Evolutionary conservation across 2,113 vertebrate species (phyloP), one percentile per base, ranked within the genome.

Genomic region (Campylorhamphus procurvoides): DNA sequence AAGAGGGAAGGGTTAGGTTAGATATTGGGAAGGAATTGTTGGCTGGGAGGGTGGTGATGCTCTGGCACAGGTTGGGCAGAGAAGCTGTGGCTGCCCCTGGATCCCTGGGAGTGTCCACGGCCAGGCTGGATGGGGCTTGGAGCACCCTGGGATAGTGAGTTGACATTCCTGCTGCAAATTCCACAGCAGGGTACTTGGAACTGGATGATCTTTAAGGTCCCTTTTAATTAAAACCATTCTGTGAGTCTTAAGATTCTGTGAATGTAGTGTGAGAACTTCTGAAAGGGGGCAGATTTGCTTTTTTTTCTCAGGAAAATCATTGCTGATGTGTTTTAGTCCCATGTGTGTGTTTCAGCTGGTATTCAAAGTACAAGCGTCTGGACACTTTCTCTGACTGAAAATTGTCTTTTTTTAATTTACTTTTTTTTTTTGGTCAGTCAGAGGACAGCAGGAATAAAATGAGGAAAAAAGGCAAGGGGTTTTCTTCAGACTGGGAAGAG

Each of bases 191-290:
- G 13, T 9, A 3, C 15, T 37, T 60, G 46, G 55, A 6, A 31
- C 0, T 1, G 4, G 8, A 1, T 42, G 17, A 20, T 6, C 2
- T 87, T 52, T 37, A 8, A 18, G 5, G 18, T 27, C 12, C 3
- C 3, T 46, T 46, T 27, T 6, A 12, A 7, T 29, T 10, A 13
- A 53, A 71, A 39, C 24, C 10, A 14, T 55, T 55, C 16, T 29
- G 13, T 22, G 8, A 55, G 8, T 33, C 14, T 19, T 24, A 14
- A 71, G 44, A 60, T n/a, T 47, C 8, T 40, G 0, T 47, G 6
- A 10, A 1, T 28, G 14, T 5, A 31, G 73, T 0, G 0, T 23
- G 14, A 62, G 24, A 39, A 33, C 15, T 39, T 76, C 20, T 40
- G 52, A 42, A 80, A 39, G 8, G 9, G 9, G 4, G 4, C 10